Evolutionary conservation across 2,113 vertebrate genomes (phyloP).

Genomic region (Hippocampus barbouri): DNA sequence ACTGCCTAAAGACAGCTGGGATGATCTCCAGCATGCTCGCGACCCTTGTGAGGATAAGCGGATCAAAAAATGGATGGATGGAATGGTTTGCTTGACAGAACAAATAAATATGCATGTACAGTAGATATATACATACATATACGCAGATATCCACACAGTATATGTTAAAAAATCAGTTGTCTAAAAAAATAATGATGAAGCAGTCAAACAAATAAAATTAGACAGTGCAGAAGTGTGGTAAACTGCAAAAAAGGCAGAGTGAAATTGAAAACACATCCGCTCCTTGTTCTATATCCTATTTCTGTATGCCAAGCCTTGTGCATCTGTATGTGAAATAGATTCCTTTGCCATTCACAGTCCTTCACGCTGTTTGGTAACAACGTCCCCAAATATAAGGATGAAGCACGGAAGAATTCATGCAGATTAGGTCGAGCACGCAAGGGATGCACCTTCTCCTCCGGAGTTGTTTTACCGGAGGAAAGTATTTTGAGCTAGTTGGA

Average conservation of each 20-base stretch:
- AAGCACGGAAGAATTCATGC: slow-evolving; percentile 52
- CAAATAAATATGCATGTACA: too few species aligned
- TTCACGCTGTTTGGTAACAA: slow-evolving; percentile 61
- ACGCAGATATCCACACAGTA: background rate
- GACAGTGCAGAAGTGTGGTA: slow-evolving; percentile 29
- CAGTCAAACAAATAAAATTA: slow-evolving; percentile 43
- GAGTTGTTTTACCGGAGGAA: slow-evolving; percentile 50
- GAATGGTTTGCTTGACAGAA: too few species aligned
- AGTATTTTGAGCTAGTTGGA: slow-evolving; percentile 49
- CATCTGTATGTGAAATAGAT: slow-evolving; percentile 70
- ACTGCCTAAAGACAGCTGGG: too few species aligned
- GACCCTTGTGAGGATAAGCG: too few species aligned
- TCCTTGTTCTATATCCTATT: slow-evolving; percentile 44
- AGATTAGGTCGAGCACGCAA: slow-evolving; percentile 47
- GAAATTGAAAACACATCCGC: slow-evolving; percentile 54
- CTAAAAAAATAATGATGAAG: background rate
- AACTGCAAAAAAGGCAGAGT: slow-evolving; percentile 39
- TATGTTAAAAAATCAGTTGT: too few species aligned
- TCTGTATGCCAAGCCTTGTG: slow-evolving; percentile 41
- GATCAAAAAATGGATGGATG: too few species aligned
- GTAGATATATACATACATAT: too few species aligned
- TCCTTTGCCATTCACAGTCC: slow-evolving; percentile 58
- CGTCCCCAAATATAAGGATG: slow-evolving; percentile 55
- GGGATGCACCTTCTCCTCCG: slow-evolving; percentile 40
- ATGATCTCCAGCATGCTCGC: too few species aligned